Percentiles rank a stretch among this genome's conserved stretches.
Conservation (phyloP, 2,797 vertebrate genomes). For the Tenualosa ilisha region DNA sequence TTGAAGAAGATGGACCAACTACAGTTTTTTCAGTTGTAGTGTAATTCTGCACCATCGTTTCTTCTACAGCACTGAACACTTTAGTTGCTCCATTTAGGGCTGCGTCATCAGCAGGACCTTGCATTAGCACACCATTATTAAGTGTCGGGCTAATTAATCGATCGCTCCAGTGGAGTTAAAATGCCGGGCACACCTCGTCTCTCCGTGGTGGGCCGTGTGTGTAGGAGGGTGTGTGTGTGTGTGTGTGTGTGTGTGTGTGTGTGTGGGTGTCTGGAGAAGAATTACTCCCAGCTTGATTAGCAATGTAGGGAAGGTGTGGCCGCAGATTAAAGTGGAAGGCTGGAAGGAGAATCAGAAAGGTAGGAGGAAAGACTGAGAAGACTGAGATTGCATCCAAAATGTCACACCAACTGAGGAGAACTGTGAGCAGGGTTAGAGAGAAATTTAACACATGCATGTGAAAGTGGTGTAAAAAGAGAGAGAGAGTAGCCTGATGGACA, state of each 20-base stretch:
- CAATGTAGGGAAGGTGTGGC: not conserved
- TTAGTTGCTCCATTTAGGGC: not conserved
- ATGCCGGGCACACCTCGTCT: not conserved
- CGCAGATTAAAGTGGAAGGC: not conserved
- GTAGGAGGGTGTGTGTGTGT: no score
- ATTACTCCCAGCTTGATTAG: slow-evolving; percentile 3
- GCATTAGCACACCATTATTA: not conserved
- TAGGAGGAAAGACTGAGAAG: not conserved
- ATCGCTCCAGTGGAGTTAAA: slow-evolving; percentile 1
- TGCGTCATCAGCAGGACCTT: not conserved
- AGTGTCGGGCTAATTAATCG: slow-evolving; percentile 3
- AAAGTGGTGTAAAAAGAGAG: no score
- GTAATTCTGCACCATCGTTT: not conserved
- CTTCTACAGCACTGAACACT: not conserved
- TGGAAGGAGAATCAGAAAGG: not conserved
- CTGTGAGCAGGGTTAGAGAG: no score
- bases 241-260: not conserved
- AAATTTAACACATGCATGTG: no score
- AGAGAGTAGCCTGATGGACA: no score
- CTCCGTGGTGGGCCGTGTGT: not conserved
- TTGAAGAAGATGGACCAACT: no score
- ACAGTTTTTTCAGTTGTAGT: no score
- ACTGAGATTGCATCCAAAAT: no score
- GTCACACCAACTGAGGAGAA: no score
- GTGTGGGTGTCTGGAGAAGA: not conserved